Base-by-base conservation (phyloP, 2,113 vertebrate genomes). In the Chascanopsetta lugubris region DNA sequence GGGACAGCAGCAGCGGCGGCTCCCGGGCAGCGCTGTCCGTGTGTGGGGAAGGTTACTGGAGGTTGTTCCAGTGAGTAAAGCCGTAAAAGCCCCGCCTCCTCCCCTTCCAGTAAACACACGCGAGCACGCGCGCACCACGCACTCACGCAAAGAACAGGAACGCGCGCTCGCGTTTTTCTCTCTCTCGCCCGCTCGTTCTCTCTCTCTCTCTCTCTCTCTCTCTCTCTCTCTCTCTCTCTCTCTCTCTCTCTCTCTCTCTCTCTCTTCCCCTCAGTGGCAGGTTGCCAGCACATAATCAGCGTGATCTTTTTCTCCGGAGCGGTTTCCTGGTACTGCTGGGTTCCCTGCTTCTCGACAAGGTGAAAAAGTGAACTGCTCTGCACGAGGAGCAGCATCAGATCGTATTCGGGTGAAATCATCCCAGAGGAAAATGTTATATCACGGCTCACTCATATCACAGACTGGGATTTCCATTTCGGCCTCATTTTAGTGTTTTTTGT, bases 261-360 rank as follows among this genome's bases (percentile, higher is more conserved):
- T 8, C 1, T 9, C 36, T 9, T 9, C 2, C 15, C 5, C 0
- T 6, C 17, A 5, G 15, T 87, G 91, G 90, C 80, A 72, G 84
- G 79, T 83, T 81, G 86, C 91, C 91, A 90, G 88, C 87, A 91
- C 90, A 89, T 90, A 90, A 89, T 90, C 87, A 89, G 75, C 68
- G 80, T 90, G 91, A 92, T 86, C 88, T 91, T 90, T 91, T 83
- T 38, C 34, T 6, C 76, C 65, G 86, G 83, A n/a, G 84, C 88
- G 13, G 88, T 90, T 95, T 95, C 94, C 93, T 93, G 93, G 92
- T 93, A 93, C 77, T 88, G 77, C 72, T 78, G 83, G 77, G 72
- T 75, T 90, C 91, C 85, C 79, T 88, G 34, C 34, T 11, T 83
- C 82, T 86, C 66, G 69, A 86, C 87, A 90, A 90, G 87, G 88